These are phyloP conservation scores for Thelaira solivaga DNA, from an alignment of 2,888 invertebrate genomes.

Conservation along the genomic window DNA sequence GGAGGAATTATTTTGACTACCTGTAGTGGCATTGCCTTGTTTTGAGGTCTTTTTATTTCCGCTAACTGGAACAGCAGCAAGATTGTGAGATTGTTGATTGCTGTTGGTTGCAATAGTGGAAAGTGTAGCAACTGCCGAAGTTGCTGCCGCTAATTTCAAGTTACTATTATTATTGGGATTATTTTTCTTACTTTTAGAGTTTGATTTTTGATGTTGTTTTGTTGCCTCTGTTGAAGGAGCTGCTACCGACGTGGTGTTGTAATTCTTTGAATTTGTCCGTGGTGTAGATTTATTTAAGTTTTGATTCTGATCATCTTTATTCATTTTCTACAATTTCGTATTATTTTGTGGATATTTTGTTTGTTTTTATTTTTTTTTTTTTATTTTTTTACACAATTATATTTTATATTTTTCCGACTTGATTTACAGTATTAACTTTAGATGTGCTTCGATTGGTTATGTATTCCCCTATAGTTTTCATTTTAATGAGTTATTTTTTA, in stretches of 20 bases:
- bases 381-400: slow-evolving; percentile 34
- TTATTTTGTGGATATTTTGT: slow-evolving; percentile 31
- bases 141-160: slow-evolving; percentile 62
- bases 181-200: slow-evolving; percentile 62
- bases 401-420: too few relatives aligned
- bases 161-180: slow-evolving; percentile 58
- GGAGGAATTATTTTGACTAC: slow-evolving; percentile 47
- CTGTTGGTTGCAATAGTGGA: slow-evolving; percentile 62
- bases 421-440: slow-evolving; percentile 3
- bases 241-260: slow-evolving; percentile 20
- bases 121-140: slow-evolving; percentile 64
- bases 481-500: slow-evolving; percentile 44
- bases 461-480: slow-evolving; percentile 4
- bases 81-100: slow-evolving; percentile 53
- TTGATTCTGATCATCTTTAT: slow-evolving; percentile 76
- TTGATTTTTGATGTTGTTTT: slow-evolving; percentile 56
- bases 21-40: slow-evolving; percentile 54
- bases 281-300: slow-evolving; percentile 73
- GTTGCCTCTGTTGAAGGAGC: slow-evolving; percentile 14
- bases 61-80: slow-evolving; percentile 33
- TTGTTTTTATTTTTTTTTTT: slow-evolving; percentile 64
- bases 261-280: slow-evolving; percentile 65
- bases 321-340: slow-evolving; percentile 56
- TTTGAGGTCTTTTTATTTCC: slow-evolving; percentile 50
- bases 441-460: too few relatives aligned